phyloP scores from a whole-genome alignment of 2,113 vertebrate genomes.

The Ivindomyrus marchei region DNA sequence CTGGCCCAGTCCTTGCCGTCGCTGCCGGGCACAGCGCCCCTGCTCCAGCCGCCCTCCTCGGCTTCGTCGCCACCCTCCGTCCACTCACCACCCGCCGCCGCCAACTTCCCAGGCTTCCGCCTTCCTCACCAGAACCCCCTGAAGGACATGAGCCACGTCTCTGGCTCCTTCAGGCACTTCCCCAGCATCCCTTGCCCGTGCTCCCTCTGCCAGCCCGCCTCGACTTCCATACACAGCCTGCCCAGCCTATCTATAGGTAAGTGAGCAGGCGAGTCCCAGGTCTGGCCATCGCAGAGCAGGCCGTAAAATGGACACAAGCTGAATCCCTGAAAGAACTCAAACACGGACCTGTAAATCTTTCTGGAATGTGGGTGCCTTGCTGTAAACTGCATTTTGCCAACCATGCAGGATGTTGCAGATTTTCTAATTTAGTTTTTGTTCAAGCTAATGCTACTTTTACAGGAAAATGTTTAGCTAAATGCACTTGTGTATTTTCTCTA shows the following conservation, averaged over 20 bases:
- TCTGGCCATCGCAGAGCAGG: conserved; percentile 23
- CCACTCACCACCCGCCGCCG: conserved; percentile 51
- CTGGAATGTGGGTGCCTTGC: neutral
- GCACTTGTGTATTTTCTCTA: neutral
- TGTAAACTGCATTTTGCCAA: conserved; percentile 10
- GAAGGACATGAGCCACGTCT: conserved; percentile 60
- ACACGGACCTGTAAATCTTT: neutral
- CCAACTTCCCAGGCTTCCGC: conserved; percentile 56
- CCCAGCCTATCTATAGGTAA: conserved; percentile 63
- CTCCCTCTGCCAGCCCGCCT: conserved; percentile 58
- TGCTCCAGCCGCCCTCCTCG: conserved; percentile 43
- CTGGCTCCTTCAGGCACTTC: conserved; percentile 60
- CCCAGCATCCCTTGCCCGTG: conserved; percentile 67
- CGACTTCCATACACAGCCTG: conserved; percentile 52
- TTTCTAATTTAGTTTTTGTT: conserved; percentile 37
- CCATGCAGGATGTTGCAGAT: conserved; percentile 43
- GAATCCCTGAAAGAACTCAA: neutral
- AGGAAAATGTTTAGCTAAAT: conserved; percentile 1
- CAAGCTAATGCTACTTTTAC: conserved; percentile 51
- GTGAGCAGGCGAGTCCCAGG: conserved; percentile 38
- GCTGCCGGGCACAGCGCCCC: conserved; percentile 43
- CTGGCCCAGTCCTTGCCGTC: conserved; percentile 61
- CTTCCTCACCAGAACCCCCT: conserved; percentile 52
- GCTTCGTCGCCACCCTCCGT: conserved; percentile 24
- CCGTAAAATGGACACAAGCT: neutral